Evolutionary conservation across 2,113 vertebrate genomes (phyloP), one percentile per base, ranked within the genome.

Genomic region (Prochilodus magdalenae): DNA sequence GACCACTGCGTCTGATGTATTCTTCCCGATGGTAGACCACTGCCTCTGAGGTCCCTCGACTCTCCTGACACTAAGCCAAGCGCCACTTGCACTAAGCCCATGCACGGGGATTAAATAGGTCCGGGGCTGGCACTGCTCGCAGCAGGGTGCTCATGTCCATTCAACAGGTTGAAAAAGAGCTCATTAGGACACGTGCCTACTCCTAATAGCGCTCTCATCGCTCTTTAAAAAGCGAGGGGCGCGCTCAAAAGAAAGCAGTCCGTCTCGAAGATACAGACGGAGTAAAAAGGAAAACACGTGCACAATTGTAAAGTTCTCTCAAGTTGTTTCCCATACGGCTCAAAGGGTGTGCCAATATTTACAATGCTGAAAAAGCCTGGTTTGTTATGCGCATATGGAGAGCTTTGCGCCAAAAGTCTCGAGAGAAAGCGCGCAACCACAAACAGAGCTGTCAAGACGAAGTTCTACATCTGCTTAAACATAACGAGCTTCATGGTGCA

Each of bases 61-160:
- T 81, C 49, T 53, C 40, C 63, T 81, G 80, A 81, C 72, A 69
- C 79, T 81, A 74, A 73, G 14, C 71, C 71, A 49, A 53, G 13
- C 47, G 5, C 51, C 26, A 73, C 73, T 75, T 75, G 29, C 53
- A 40, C 73, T 75, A 44, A 82, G 63, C 73, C 73, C 53, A 82
- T 82, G 87, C 83, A 73, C 83, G 75, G 63, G 87, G 87, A 86
- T 93, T 94, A 94, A 94, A 95, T 93, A 94, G 85, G 89, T 87
- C 2, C 6, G 65, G 77, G 88, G 57, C 85, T 88, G 84, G 29
- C 5, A 33, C 59, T 82, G 55, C 82, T 80, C 91, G 74, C 90
- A 59, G 87, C 84, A 75, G 90, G 91, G 83, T 79, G 75, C 85
- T 85, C 33, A 22, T 80, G 33, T 65, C 76, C 86, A 88, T 93